Percentiles rank a stretch among this genome's conserved stretches.
Evolutionary conservation across 2,888 invertebrate genomes (phyloP).

Genomic region (Himalopsyche kuldschensis): DNA sequence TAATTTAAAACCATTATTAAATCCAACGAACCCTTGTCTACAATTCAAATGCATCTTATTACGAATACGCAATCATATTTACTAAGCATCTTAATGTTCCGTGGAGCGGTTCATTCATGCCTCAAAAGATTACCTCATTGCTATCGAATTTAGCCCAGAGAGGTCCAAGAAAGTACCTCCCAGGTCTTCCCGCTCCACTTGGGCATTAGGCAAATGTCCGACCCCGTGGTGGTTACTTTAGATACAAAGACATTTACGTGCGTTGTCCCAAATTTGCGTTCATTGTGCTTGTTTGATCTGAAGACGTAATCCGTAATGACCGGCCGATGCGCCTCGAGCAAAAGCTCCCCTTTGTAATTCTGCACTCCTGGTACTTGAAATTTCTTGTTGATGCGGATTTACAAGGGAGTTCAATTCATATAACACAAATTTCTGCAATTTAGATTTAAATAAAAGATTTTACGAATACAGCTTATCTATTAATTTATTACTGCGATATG

Average conservation of each 20-base stretch:
- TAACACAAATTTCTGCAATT: too few species aligned
- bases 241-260: conserved; percentile 32
- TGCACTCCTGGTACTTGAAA: conserved; percentile 28
- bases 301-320: conserved; percentile 41
- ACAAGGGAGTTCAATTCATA: neutral
- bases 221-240: conserved; percentile 28
- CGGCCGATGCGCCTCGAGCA: conserved; percentile 33
- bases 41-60: neutral
- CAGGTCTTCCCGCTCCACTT: neutral
- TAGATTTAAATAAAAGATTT: too few species aligned
- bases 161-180: conserved; percentile 1
- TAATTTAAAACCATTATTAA: neutral
- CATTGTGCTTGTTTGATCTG: conserved; percentile 40
- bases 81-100: neutral
- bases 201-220: conserved; percentile 36
- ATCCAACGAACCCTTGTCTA: neutral
- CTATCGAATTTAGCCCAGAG: neutral
- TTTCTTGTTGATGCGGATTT: neutral
- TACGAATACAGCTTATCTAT: too few species aligned
- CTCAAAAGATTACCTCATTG: conserved; percentile 5
- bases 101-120: neutral
- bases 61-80: neutral
- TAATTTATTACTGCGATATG: too few species aligned
- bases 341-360: conserved; percentile 28
- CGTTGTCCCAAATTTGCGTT: conserved; percentile 38